phyloP scores from a whole-genome alignment of 2,113 vertebrate species.

The Mionectes macconnelli region DNA sequence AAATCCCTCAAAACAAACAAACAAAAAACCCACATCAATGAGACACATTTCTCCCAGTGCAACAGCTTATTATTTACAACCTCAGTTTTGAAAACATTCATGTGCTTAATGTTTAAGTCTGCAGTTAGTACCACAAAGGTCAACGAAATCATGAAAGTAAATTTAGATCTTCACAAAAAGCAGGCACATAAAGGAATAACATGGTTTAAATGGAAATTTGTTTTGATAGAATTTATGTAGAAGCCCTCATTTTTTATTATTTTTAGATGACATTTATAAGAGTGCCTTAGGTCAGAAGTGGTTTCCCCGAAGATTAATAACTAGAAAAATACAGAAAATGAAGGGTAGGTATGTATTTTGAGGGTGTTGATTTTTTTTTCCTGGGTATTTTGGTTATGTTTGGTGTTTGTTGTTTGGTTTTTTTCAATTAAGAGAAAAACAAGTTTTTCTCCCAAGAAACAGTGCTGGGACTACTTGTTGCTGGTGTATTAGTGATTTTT shows the following conservation, averaged over 20 bases:
- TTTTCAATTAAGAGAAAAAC: background rate
- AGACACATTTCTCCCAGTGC: background rate
- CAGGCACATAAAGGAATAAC: background rate
- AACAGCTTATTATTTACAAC: conserved; percentile 39
- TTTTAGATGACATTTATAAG: background rate
- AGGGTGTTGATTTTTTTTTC: background rate
- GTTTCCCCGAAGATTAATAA: background rate
- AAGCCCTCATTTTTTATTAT: background rate
- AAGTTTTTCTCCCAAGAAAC: background rate
- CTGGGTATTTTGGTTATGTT: background rate
- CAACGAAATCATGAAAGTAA: background rate
- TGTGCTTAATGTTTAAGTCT: background rate
- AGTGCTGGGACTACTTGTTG: background rate
- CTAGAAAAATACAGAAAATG: background rate
- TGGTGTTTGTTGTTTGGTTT: background rate
- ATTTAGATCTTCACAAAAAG: background rate
- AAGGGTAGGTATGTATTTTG: background rate
- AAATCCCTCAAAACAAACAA: conserved; percentile 56
- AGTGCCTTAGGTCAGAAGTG: background rate
- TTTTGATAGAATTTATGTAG: background rate
- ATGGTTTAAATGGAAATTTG: background rate
- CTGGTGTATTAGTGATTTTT: background rate
- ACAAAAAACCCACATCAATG: conserved; percentile 30
- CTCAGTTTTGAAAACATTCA: conserved; percentile 9
- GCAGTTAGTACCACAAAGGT: conserved; percentile 20